Base-by-base conservation (phyloP, 1,140 invertebrate species). In the Macrostomum lignano region DNA sequence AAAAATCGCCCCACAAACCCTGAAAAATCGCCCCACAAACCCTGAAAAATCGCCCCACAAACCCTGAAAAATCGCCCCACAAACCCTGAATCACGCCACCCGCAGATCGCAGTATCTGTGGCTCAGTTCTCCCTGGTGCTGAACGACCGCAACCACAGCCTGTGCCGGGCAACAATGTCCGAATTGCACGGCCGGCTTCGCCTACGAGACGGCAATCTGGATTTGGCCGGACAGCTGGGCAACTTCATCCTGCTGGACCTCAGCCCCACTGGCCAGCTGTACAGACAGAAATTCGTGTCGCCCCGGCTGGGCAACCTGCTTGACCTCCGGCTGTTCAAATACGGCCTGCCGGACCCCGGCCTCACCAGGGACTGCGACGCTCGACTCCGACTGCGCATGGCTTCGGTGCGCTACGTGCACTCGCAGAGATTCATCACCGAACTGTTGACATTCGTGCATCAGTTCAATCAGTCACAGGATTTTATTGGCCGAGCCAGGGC, bases 371-470 rank as follows among this genome's bases (percentile, higher is more conserved):
- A 70, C 3, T 68, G 66, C 53, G 79, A 91, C 46, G 69, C 74
- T 2, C 66, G 68, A 29, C 52, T 94, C 7, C 69, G 68, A 35
- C 51, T 51, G 22, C 40, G 44, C 19, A 52, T 60, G 48, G 46
- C 47, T 1, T 54, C 49, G 0, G 73, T 86, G 1, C 67, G 73
- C 42, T 93, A 88, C 55, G 71, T 86, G 22, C 82, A 94, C 49
- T 91, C 84, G 0, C 77, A 88, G 45, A 63, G 81, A 31, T 94
- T 91, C 60, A 65, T 82, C 20, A 66, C 68, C 0, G 79, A 88
- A 50, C 58, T 88, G 11, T 68, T 78, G 40, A 55, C 64, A 7
- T 88, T 88, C 52, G 72, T 77, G 31, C 63, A 71, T 17, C 71
- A 86, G 43, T 81, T 91, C 46, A 66, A 72, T 9, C 69, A 78